These are phyloP conservation scores for Palythoa grandiflora DNA, from an alignment of 92 coral and sea anemone species.

Conservation along the genomic window DNA sequence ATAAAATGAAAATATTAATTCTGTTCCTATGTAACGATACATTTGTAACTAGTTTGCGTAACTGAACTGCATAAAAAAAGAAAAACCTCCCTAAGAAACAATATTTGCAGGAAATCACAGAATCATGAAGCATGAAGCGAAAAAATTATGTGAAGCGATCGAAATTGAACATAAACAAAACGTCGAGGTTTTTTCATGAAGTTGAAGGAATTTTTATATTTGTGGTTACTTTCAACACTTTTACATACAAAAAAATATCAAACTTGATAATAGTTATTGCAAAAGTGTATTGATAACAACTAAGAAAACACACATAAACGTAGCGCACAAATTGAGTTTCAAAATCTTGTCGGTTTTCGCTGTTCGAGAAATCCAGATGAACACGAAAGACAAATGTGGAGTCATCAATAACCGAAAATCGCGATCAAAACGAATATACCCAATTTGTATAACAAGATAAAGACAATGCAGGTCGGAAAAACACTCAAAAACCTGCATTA, in stretches of 20 bases:
- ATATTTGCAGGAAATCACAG: not conserved
- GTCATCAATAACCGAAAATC: conserved; percentile 2
- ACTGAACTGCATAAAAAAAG: no score
- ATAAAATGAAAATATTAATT: not conserved
- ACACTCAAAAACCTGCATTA: conserved; percentile 40
- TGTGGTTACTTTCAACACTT: not conserved
- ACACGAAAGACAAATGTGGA: conserved; percentile 16
- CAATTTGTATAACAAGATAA: not conserved
- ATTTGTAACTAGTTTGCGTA: no score
- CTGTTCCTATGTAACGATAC: not conserved
- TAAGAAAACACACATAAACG: not conserved
- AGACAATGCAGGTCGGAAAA: conserved; percentile 40
- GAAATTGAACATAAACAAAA: conserved; percentile 44
- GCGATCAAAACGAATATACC: not conserved
- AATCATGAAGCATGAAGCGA: conserved; percentile 48
- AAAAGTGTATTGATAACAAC: conserved; percentile 1
- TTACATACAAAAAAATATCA: not conserved
- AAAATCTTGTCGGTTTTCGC: not conserved
- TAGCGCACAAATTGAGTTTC: not conserved
- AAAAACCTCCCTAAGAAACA: not conserved
- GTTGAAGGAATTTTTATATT: not conserved
- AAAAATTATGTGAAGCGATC: conserved; percentile 31
- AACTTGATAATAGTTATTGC: not conserved
- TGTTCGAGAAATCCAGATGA: conserved; percentile 7
- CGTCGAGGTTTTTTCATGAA: not conserved